Evolutionary conservation across 2,888 invertebrate genomes (phyloP).

Genomic region (Lochmaea crataegi): DNA sequence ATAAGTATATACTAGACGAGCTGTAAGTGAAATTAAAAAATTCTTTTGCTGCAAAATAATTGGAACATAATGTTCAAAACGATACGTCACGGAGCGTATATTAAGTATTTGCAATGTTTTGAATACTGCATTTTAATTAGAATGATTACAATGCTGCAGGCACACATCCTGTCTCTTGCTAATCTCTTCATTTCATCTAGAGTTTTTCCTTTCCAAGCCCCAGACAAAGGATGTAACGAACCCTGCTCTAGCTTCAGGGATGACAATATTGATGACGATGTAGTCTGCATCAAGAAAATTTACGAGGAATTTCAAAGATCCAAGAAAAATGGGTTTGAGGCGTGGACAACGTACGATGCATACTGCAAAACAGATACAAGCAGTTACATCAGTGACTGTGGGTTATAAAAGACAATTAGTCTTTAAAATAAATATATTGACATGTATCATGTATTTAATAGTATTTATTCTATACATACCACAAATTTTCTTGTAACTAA

Average conservation of each 20-base stretch:
- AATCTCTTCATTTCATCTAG: too few species aligned
- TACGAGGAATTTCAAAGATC: conserved; percentile 75
- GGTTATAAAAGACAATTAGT: neutral
- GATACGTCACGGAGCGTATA: too few species aligned
- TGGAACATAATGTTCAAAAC: neutral
- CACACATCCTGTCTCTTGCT: neutral
- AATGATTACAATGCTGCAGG: too few species aligned
- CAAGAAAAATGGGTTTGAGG: conserved; percentile 78
- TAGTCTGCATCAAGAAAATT: conserved; percentile 74
- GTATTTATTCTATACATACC: too few species aligned
- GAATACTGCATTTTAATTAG: neutral
- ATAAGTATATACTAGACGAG: too few species aligned
- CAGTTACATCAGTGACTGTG: neutral
- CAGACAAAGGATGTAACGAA: conserved; percentile 72
- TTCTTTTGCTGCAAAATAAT: neutral
- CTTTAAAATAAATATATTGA: neutral
- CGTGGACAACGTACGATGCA: conserved; percentile 78
- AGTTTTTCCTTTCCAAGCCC: too few species aligned
- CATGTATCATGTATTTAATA: neutral
- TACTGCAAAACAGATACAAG: conserved; percentile 67
- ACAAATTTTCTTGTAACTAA: too few species aligned
- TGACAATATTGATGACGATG: conserved; percentile 77
- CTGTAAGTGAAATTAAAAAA: too few species aligned
- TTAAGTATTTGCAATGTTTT: neutral
- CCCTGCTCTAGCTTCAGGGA: conserved; percentile 73